Evolutionary conservation across 2,797 vertebrate species (phyloP), one percentile per base, ranked within the genome.

Genomic region (Lepidocolaptes lacrymiger): DNA sequence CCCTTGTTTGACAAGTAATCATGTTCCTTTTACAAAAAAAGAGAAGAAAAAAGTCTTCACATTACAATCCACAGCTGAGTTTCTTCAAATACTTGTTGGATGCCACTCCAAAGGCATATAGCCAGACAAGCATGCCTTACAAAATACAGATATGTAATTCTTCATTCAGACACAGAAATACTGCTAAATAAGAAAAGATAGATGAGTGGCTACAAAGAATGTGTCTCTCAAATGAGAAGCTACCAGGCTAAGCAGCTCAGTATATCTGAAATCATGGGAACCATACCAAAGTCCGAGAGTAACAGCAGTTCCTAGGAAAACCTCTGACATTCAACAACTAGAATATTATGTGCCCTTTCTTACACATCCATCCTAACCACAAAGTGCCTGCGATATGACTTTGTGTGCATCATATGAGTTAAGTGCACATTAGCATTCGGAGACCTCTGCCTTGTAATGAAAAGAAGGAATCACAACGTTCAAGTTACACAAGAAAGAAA

Each of bases 401-500:
- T 66, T 51, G 37, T 46, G 86, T 79, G 62, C 59, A 84, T 75
- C 84, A 55, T 26, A 30, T 4, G 32, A 54, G 32, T 81, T 86
- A 84, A 9, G 1, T 37, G 69, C 86, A 86, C 66, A 73, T 92
- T 95, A 87, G 80, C 78, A 91, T 94, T 94, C 36, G 1, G 78
- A 85, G 81, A 67, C 63, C 73, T 95, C 86, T 77, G 49, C 92
- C 74, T 88, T 62, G 41, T 85, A 87, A 89, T 67, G 86, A 92
- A 95, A 95, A 90, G 84, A 84, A 85, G 55, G 84, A 96, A 93
- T 87, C 93, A 91, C 94, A 97, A 96, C 22, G 67, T 85, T 94
- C 78, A 87, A 89, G 92, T 91, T 96, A 55, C 96, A 95, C 88
- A 94, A 96, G 93, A 97, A 97, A 94, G 86, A 91, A 93, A 96